Evolutionary conservation across 2,113 vertebrate species (phyloP).

Genomic region (Mirza zaza): DNA sequence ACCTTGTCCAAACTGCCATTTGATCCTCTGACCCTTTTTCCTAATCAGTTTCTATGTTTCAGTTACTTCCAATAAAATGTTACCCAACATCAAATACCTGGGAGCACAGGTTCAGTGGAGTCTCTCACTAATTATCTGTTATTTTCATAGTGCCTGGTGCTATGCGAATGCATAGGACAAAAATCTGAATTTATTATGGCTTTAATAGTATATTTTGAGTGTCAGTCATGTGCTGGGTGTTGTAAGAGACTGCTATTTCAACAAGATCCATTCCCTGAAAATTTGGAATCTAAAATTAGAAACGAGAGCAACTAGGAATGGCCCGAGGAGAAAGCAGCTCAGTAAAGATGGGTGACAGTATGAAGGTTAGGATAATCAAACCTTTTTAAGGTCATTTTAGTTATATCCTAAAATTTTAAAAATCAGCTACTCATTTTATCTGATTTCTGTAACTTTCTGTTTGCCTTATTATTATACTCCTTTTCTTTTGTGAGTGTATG

Average conservation of each 20-base stretch:
- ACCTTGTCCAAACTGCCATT: neutral
- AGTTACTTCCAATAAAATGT: slow-evolving; percentile 9
- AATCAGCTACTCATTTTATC: neutral
- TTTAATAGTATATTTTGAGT: slow-evolving; percentile 38
- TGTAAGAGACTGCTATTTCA: slow-evolving; percentile 35
- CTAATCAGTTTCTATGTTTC: neutral
- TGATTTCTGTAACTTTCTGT: neutral
- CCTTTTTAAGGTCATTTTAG: slow-evolving; percentile 13
- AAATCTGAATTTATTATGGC: slow-evolving; percentile 42
- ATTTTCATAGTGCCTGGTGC: neutral
- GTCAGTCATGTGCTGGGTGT: slow-evolving; percentile 30
- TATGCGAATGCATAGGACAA: neutral
- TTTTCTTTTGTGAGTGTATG: neutral
- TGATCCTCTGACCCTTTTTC: neutral
- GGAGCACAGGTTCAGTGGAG: neutral
- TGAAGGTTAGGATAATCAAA: neutral
- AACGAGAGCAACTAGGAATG: slow-evolving; percentile 57
- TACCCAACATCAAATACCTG: neutral
- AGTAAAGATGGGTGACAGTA: neutral
- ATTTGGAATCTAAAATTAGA: slow-evolving; percentile 71
- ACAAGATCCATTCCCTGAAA: slow-evolving; percentile 56
- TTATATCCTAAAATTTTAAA: neutral
- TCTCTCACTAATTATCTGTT: neutral
- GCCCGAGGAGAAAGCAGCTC: neutral
- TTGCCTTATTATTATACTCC: neutral